A percentile compares a stretch with the other conserved stretches of the same genome.
Conservation (phyloP, 2,888 invertebrate species). For the Taphrorychus bicolor region DNA sequence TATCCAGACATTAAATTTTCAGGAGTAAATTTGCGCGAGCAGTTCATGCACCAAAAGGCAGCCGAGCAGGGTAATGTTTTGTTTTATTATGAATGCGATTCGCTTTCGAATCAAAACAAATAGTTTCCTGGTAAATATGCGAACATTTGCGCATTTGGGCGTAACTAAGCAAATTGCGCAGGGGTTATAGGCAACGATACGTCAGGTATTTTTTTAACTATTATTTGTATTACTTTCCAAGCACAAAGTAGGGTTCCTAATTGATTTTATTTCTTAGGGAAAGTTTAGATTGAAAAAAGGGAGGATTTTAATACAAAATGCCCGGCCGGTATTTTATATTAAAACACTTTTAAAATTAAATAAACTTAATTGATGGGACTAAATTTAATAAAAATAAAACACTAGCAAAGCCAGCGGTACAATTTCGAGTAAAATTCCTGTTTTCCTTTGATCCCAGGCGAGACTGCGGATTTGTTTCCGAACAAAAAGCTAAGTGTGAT, state of each 20-base stretch:
- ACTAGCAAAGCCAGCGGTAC: constrained; percentile 20
- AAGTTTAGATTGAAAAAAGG: not conserved
- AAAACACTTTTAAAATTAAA: constrained; percentile 27
- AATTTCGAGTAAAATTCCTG: constrained; percentile 31
- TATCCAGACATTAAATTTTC: constrained; percentile 36
- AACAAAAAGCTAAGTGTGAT: constrained; percentile 40
- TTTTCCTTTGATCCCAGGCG: constrained; percentile 31
- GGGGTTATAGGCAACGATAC: not conserved
- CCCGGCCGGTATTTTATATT: constrained; percentile 30
- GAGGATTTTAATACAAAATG: constrained; percentile 40
- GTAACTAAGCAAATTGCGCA: constrained; percentile 1
- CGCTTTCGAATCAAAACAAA: constrained; percentile 19
- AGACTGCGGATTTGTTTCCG: constrained; percentile 33
- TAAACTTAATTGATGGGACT: constrained; percentile 36
- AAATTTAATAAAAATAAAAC: constrained; percentile 38
- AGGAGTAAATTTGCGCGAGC: constrained; percentile 25
- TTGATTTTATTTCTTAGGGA: not conserved
- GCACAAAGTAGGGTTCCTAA: constrained; percentile 11
- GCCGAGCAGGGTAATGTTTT: constrained; percentile 12
- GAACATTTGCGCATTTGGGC: not conserved
- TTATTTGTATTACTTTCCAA: constrained; percentile 12
- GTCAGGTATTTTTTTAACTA: constrained; percentile 11
- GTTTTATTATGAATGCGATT: constrained; percentile 29
- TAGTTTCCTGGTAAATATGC: not conserved
- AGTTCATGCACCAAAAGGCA: constrained; percentile 17